Percentiles rank a stretch among this genome's conserved stretches.
Conservation (phyloP, 2,797 vertebrate genomes). For the Sebastes dallii region DNA sequence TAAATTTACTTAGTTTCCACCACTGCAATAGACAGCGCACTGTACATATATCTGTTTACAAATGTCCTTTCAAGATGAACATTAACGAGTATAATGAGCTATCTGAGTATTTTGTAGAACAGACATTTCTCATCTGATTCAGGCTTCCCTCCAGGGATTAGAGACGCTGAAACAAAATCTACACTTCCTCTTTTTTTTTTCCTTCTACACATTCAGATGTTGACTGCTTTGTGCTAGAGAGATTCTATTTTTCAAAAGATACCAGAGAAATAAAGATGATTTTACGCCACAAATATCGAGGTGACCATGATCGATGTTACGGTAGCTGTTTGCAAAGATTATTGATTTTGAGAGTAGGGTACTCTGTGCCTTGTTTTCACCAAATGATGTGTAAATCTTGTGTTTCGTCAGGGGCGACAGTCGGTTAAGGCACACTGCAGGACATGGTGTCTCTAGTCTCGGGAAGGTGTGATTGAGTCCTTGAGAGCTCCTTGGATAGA, state of each 20-base stretch:
- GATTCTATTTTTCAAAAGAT: not conserved
- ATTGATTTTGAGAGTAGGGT: conserved; percentile 35
- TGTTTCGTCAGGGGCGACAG: conserved; percentile 22
- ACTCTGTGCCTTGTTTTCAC: conserved; percentile 33
- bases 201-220: not conserved
- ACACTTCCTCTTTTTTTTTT: not conserved
- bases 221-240: not conserved
- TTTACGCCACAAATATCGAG: conserved; percentile 32
- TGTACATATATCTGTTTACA: not conserved
- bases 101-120: conserved; percentile 10
- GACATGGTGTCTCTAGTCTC: conserved; percentile 33
- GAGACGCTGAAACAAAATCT: conserved; percentile 12
- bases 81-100: conserved; percentile 17
- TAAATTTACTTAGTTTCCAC: not conserved
- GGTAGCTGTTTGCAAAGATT: conserved; percentile 22
- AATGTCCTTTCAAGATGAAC: conserved; percentile 10
- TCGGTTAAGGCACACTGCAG: conserved; percentile 28
- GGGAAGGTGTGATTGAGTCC: conserved; percentile 39
- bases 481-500: conserved; percentile 48
- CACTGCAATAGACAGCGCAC: not conserved
- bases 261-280: conserved; percentile 13
- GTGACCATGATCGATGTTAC: conserved; percentile 15
- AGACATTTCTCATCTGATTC: conserved; percentile 40
- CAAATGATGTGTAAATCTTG: conserved; percentile 56
- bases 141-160: conserved; percentile 44